These are phyloP conservation scores for Sula dactylatra DNA, from an alignment of 2,113 vertebrate species.

Conservation along the genomic window DNA sequence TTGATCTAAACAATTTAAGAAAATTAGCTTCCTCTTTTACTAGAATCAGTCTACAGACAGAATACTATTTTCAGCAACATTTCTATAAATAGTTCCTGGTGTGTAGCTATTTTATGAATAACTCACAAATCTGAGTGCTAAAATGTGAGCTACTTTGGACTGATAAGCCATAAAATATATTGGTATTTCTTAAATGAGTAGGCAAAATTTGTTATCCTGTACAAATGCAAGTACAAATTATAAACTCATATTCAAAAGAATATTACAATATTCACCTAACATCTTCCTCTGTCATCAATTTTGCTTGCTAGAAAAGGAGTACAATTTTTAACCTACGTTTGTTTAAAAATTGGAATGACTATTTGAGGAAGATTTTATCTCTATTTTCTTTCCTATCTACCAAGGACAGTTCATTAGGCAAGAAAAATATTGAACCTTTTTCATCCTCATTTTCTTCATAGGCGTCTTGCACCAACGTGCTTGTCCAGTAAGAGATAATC, in stretches of 20 bases:
- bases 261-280: background rate
- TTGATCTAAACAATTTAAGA: background rate
- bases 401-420: background rate
- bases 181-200: background rate
- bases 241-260: background rate
- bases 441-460: background rate
- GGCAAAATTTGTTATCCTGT: background rate
- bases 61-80: constrained; percentile 1
- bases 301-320: background rate
- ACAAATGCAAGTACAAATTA: background rate
- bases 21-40: constrained; percentile 10
- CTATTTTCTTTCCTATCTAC: background rate
- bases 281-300: background rate
- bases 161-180: background rate
- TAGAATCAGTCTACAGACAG: background rate
- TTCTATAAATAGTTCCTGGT: constrained; percentile 2
- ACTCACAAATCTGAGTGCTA: background rate
- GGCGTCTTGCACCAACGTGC: background rate
- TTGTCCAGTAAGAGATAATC: background rate
- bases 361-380: background rate
- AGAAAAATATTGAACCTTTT: background rate
- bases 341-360: background rate
- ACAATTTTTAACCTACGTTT: background rate
- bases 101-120: background rate
- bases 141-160: background rate